Evolutionary conservation across 2,888 invertebrate genomes (phyloP).

Genomic region (Ormyrus rosae): DNA sequence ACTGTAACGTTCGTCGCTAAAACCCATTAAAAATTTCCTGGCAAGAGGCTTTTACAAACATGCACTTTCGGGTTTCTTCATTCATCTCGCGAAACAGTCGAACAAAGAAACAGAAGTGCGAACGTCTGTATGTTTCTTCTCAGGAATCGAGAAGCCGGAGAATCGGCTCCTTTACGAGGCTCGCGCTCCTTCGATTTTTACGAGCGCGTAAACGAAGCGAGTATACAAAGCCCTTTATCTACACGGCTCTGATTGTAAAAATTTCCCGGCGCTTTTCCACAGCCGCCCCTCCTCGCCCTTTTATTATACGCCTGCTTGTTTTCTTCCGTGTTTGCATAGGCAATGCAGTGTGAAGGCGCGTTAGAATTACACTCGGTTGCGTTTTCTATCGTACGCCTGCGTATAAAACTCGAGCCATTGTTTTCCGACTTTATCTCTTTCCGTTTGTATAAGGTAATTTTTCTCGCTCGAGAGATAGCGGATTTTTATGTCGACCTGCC

Average conservation of each 20-base stretch:
- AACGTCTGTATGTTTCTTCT: too few relatives aligned
- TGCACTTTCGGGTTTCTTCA: too few relatives aligned
- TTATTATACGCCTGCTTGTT: background rate
- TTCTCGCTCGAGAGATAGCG: too few relatives aligned
- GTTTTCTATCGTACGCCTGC: background rate
- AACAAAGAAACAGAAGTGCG: too few relatives aligned
- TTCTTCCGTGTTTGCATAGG: background rate
- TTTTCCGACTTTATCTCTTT: background rate
- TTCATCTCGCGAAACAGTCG: too few relatives aligned
- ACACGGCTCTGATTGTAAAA: conserved; percentile 27
- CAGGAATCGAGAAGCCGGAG: background rate
- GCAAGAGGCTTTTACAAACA: too few relatives aligned
- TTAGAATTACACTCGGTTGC: conserved; percentile 5
- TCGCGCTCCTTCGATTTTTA: conserved; percentile 36
- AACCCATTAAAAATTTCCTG: too few relatives aligned
- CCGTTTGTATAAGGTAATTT: too few relatives aligned
- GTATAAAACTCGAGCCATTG: background rate
- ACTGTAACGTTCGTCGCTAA: too few relatives aligned
- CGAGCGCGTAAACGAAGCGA: conserved; percentile 18
- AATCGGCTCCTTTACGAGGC: conserved; percentile 38
- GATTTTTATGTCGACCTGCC: too few relatives aligned
- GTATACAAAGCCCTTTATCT: conserved; percentile 8
- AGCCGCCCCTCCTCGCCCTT: background rate
- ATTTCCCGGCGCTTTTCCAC: background rate
- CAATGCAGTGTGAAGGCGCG: background rate